Evolutionary conservation across 2,113 vertebrate species (phyloP).

Genomic region (Cynocephalus volans): DNA sequence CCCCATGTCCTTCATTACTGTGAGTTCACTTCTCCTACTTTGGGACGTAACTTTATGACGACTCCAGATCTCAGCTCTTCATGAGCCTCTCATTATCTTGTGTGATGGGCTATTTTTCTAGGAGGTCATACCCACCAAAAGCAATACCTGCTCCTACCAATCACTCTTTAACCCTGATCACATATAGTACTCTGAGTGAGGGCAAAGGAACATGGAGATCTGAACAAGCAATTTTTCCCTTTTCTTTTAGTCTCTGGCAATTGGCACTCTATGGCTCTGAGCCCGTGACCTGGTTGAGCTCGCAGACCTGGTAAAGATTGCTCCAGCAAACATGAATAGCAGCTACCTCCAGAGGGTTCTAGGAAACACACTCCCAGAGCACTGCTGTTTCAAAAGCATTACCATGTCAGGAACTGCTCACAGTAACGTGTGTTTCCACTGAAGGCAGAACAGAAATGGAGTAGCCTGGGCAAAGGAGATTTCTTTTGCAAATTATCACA

Average conservation of each 20-base stretch:
- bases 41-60: fast-evolving
- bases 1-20: fast-evolving
- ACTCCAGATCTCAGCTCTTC: not conserved
- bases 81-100: fast-evolving
- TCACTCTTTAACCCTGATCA: fast-evolving
- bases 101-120: not conserved
- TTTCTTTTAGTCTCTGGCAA: not conserved
- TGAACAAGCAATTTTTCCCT: fast-evolving
- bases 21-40: fast-evolving
- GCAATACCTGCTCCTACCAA: not conserved
- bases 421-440: fast-evolving
- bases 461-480: not conserved
- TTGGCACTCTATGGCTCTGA: fast-evolving
- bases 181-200: fast-evolving
- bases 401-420: not conserved
- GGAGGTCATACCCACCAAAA: not conserved
- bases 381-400: not conserved
- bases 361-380: not conserved
- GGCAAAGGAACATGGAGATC: not conserved
- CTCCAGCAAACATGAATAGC: not conserved
- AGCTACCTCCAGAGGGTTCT: not conserved
- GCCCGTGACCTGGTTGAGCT: not conserved
- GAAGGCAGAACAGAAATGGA: not conserved
- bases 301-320: fast-evolving
- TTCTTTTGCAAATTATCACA: conserved; percentile 32